Evolutionary conservation across 1,140 invertebrate species (phyloP).

Genomic region (Fopius arisanus): DNA sequence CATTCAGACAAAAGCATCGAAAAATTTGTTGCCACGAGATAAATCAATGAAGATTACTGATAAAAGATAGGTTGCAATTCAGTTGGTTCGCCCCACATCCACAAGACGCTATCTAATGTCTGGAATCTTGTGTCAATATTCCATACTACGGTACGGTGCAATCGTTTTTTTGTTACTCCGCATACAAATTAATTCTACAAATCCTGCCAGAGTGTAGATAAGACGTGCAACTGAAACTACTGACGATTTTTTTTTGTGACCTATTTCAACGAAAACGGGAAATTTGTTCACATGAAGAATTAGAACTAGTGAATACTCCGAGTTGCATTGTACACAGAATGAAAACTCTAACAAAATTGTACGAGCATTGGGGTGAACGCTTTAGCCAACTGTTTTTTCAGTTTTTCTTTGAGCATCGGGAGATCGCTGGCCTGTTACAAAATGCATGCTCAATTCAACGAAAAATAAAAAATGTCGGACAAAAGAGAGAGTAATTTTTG

Average conservation of each 20-base stretch:
- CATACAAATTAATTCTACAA: constrained; percentile 13
- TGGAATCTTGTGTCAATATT: constrained; percentile 20
- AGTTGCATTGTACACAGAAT: neutral
- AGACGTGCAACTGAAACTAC: neutral
- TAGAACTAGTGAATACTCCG: neutral
- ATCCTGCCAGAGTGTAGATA: neutral
- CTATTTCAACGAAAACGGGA: neutral
- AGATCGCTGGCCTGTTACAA: no score
- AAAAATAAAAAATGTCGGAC: no score
- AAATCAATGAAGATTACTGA: constrained; percentile 4
- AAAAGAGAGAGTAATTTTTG: no score
- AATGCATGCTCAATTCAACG: no score
- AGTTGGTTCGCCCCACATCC: neutral
- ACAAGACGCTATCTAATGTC: neutral
- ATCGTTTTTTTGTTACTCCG: neutral
- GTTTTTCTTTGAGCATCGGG: no score
- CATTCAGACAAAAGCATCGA: neutral
- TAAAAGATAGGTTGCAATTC: neutral
- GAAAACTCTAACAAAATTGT: neutral
- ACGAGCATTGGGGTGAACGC: neutral
- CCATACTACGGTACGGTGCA: neutral
- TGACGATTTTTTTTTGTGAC: neutral
- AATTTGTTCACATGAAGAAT: neutral
- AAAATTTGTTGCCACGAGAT: neutral
- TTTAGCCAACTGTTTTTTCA: no score